These are phyloP conservation scores for Eolophus roseicapilla DNA, from an alignment of 2,113 vertebrate genomes.

Conservation along the genomic window DNA sequence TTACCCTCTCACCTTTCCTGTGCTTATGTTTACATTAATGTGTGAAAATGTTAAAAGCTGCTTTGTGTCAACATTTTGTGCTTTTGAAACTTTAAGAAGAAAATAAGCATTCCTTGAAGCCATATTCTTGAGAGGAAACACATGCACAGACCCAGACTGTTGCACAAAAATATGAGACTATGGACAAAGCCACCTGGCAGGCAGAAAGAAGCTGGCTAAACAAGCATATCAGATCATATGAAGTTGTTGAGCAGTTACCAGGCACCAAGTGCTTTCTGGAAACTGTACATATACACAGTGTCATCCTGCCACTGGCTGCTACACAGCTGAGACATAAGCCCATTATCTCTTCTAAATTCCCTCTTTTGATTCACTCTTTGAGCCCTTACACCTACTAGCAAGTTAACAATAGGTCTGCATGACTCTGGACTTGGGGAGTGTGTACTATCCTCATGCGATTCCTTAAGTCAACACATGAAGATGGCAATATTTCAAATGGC, in stretches of 20 bases:
- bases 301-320: background rate
- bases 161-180: background rate
- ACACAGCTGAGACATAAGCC: background rate
- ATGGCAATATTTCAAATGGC: background rate
- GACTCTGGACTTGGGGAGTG: background rate
- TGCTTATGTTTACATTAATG: background rate
- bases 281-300: background rate
- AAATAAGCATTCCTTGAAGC: background rate
- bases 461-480: background rate
- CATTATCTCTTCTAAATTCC: background rate
- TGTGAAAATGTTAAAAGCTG: background rate
- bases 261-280: background rate
- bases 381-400: background rate
- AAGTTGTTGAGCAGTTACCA: background rate
- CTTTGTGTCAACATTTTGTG: background rate
- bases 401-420: background rate
- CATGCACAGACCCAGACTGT: background rate
- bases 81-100: slow-evolving; percentile 20
- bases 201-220: background rate
- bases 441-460: background rate
- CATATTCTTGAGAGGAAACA: background rate
- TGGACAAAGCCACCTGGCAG: slow-evolving; percentile 15
- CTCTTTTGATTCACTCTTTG: background rate
- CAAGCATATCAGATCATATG: background rate
- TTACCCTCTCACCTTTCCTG: background rate